Evolutionary conservation across 2,113 vertebrate genomes (phyloP).

Genomic region (Protobothrops flavoviridis): DNA sequence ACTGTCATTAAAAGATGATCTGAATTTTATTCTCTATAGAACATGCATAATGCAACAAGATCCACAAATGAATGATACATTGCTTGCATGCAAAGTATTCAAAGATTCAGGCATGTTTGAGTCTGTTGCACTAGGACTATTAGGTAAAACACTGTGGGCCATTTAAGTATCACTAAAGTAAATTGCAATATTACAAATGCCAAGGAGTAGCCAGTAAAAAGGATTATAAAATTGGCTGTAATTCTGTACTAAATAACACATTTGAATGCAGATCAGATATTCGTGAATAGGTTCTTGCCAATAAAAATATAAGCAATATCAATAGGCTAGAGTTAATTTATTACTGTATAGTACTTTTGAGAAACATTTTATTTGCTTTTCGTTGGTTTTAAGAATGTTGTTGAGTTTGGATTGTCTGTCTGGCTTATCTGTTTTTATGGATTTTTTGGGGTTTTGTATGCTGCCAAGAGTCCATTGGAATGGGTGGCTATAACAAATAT

Average conservation of each 20-base stretch:
- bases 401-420: neutral
- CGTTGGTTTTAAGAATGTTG: neutral
- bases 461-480: neutral
- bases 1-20: conserved; percentile 13
- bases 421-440: neutral
- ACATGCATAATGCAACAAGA: conserved; percentile 41
- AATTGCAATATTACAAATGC: conserved; percentile 26
- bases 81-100: conserved; percentile 46
- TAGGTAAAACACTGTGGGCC: conserved; percentile 5
- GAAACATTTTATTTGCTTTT: neutral
- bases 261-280: neutral
- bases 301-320: neutral
- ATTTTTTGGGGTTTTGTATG: neutral
- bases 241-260: neutral
- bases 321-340: neutral
- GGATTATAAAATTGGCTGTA: neutral
- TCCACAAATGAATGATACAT: conserved; percentile 34
- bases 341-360: neutral
- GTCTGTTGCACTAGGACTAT: conserved; percentile 36
- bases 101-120: conserved; percentile 54
- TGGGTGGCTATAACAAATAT: neutral
- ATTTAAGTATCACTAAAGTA: neutral
- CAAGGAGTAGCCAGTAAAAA: conserved; percentile 51
- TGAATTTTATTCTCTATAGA: conserved; percentile 11
- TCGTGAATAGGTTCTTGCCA: neutral